phyloP scores from a whole-genome alignment of 2,888 invertebrate genomes.

The Pecten maximus region DNA sequence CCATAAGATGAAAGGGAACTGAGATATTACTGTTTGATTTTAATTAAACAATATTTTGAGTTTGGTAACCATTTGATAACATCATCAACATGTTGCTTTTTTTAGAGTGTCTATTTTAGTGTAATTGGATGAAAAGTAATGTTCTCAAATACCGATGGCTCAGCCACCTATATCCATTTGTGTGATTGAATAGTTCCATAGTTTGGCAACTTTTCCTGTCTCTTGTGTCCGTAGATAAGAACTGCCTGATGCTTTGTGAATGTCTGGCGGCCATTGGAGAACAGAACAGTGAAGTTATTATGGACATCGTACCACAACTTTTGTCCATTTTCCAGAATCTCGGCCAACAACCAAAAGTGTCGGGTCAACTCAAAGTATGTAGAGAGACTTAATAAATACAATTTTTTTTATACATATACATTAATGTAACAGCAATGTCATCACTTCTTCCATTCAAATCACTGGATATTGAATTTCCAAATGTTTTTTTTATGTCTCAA shows the following conservation, averaged over 20 bases:
- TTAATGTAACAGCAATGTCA: not conserved
- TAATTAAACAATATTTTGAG: not conserved
- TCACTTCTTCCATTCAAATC: not conserved
- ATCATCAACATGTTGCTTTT: not conserved
- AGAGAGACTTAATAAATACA: not conserved
- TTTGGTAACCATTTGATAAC: not conserved
- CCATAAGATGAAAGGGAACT: not conserved
- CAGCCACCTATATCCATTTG: not conserved
- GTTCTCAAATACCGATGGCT: not conserved
- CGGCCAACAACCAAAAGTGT: slow-evolving; percentile 41
- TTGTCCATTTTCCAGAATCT: slow-evolving; percentile 65
- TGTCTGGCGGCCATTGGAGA: slow-evolving; percentile 90
- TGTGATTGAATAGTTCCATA: not conserved
- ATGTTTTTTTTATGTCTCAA: too few species aligned
- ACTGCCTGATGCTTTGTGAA: slow-evolving; percentile 86
- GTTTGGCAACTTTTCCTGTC: not conserved
- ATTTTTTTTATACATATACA: too few species aligned
- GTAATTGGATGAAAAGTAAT: not conserved
- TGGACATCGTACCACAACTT: slow-evolving; percentile 85
- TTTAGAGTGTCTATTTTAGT: too few species aligned
- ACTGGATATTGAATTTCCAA: too few species aligned
- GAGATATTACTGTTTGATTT: not conserved
- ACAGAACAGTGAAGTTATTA: slow-evolving; percentile 85
- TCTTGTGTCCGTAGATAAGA: slow-evolving; percentile 56
- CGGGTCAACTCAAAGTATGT: slow-evolving; percentile 38